Evolutionary conservation across 2,113 vertebrate species (phyloP), one percentile per base, ranked within the genome.

Genomic region (Bufo gargarizans): DNA sequence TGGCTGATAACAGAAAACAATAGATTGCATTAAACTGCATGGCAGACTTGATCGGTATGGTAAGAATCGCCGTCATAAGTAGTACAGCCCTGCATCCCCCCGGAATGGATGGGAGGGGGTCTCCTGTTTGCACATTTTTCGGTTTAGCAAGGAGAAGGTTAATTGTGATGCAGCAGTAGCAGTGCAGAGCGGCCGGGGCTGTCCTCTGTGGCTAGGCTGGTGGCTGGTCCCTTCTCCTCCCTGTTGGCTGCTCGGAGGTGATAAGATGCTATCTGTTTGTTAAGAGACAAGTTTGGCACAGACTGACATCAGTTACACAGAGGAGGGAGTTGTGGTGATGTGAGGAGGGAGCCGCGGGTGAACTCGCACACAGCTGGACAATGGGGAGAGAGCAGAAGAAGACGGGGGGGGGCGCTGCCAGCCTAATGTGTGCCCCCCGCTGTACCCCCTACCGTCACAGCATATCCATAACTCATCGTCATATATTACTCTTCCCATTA

Each of bases 231-330:
- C 33, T 58, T 56, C 74, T 65, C 63, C 78, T 49, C 72, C 86
- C 86, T 33, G 86, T 22, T 77, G 80, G 79, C 87, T 88, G 87
- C 56, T 45, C 80, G 3, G 69, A 53, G 50, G 59, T 88, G 87
- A 88, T 88, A 88, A 88, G 87, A 88, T 88, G 87, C 79, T 88
- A 88, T 88, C 87, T 88, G 87, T 65, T 77, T 22, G 45, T 61
- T 63, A 19, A 33, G 87, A 61, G 87, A 81, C 77, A 77, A 83
- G 87, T 88, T 88, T 88, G 87, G 79, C 67, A 88, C n/a, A 88
- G 78, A n/a, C 78, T 88, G 86, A 82, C 86, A 87, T 87, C 86
- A 88, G 86, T 88, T 82, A 82, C 79, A 82, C 79, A 50, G 80
- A 82, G 80, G 80, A 82, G 80, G 80, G 78, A 76, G 84, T 77